Percentiles rank a stretch among this genome's conserved stretches.
These are phyloP conservation scores for Hydractinia echinata DNA, from an alignment of 30 jellyfish, hydroid and myxozoan species.

Conservation along the genomic window DNA sequence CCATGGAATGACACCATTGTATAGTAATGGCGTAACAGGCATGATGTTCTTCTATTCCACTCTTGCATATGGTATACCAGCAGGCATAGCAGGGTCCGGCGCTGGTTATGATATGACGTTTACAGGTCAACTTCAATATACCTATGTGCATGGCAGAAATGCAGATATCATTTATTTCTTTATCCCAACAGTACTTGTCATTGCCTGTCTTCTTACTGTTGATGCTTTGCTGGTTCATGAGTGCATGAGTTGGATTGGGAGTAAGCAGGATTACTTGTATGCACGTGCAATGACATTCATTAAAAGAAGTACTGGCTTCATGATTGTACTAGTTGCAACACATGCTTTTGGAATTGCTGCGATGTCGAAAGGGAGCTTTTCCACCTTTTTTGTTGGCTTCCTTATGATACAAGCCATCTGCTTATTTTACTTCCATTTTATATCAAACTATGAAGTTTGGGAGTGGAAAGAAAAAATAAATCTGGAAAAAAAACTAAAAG, in stretches of 20 bases:
- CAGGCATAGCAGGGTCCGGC: constrained; percentile 34
- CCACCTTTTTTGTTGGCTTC: constrained; percentile 23
- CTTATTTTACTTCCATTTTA: constrained; percentile 24
- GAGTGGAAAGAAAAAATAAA: not conserved
- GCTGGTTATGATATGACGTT: constrained; percentile 23
- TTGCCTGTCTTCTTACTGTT: not conserved
- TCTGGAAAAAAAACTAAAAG: not conserved
- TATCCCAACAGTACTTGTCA: constrained; percentile 20
- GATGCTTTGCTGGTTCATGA: constrained; percentile 27
- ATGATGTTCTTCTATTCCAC: constrained; percentile 38
- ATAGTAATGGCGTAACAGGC: constrained; percentile 19
- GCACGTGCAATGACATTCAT: constrained; percentile 20
- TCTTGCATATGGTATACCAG: constrained; percentile 35
- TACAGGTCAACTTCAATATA: constrained; percentile 17
- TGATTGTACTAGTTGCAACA: constrained; percentile 20
- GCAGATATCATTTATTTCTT: constrained; percentile 18
- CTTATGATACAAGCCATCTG: constrained; percentile 27
- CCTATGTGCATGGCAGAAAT: constrained; percentile 30
- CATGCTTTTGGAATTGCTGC: constrained; percentile 24
- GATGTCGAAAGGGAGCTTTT: constrained; percentile 16
- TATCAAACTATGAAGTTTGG: constrained; percentile 21
- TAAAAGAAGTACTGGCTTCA: constrained; percentile 28
- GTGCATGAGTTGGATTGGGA: constrained; percentile 36
- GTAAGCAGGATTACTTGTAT: constrained; percentile 36
- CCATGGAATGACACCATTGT: constrained; percentile 42